Base-by-base conservation (phyloP, 1,140 invertebrate genomes). In the Ceratina japonica region DNA sequence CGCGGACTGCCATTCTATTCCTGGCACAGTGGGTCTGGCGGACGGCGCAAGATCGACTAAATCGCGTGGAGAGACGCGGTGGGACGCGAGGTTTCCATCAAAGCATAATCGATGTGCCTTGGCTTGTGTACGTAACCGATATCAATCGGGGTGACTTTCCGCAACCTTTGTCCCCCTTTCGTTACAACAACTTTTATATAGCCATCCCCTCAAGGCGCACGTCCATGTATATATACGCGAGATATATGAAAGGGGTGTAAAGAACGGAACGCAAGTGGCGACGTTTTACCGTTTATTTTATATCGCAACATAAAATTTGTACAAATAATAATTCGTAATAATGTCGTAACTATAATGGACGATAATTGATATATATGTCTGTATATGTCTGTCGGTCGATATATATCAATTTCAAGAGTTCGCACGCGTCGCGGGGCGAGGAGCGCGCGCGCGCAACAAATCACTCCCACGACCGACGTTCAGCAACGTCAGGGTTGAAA, bases 261-360 rank as follows among this genome's bases (percentile, higher is more conserved):
- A 44, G 37, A 44, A 44, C 10, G 15, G 18, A 64, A 16, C 18
- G 54, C 8, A 56, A n/a, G 22, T 20, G 0, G 5, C 16, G 65
- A 44, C 80, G 86, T 83, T 92, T 91, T 88, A 87, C 90, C 81
- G 82, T 91, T 92, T 91, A 91, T 92, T 91, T 91, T 84, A 91
- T 92, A 92, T 92, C 91, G 91, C 90, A 92, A 92, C 91, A 91
- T 91, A 92, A 92, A 92, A 92, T 92, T 92, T 92, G 91, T 92
- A 92, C 91, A 92, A 90, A 91, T 92, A 90, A 91, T 91, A 91
- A 89, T 89, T 82, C 84, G 82, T 81, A 86, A 87, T 89, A 84
- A 87, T 88, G 76, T 84, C 66, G 69, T 87, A 87, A 87, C 78
- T 84, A 81, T 86, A 80, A 85, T 87, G 75, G 84, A 66, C 88